A percentile compares a stretch with the other conserved stretches of the same genome.
These are phyloP conservation scores for Moxostoma hubbsi DNA, from an alignment of 2,797 vertebrate genomes.

Conservation along the genomic window DNA sequence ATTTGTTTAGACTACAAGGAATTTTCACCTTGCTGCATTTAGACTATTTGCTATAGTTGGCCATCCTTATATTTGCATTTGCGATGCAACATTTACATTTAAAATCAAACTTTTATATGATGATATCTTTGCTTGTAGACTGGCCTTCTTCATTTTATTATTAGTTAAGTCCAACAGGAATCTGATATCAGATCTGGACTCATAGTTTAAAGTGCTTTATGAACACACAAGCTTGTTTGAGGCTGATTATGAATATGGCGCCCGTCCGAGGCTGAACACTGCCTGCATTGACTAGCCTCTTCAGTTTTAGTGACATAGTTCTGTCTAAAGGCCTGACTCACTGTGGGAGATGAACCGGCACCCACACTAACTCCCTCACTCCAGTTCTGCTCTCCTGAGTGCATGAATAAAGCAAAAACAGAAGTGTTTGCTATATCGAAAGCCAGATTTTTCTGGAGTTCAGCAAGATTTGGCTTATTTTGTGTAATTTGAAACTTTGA, in stretches of 20 bases:
- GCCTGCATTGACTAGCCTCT: constrained; percentile 43
- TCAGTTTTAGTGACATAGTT: constrained; percentile 33
- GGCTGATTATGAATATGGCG: constrained; percentile 36
- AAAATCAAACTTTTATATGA: background rate
- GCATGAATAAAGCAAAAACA: constrained; percentile 35
- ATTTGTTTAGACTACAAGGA: constrained; percentile 6
- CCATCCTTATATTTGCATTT: constrained; percentile 1
- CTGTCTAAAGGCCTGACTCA: constrained; percentile 42
- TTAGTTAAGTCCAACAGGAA: background rate
- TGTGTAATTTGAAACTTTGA: constrained; percentile 49
- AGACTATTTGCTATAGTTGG: background rate
- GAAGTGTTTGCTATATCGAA: background rate
- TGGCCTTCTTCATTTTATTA: background rate
- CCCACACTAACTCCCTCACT: constrained; percentile 3
- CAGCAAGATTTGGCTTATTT: constrained; percentile 47
- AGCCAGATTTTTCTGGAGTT: background rate
- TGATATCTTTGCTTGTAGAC: background rate
- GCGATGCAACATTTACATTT: constrained; percentile 3
- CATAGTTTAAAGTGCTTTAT: constrained; percentile 27
- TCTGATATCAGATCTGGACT: constrained; percentile 14
- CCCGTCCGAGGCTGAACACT: constrained; percentile 47
- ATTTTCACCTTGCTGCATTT: background rate
- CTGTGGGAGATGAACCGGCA: constrained; percentile 24
- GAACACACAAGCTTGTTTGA: constrained; percentile 27
- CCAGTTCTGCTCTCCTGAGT: constrained; percentile 14